Evolutionary conservation across 2,113 vertebrate genomes (phyloP), one percentile per base, ranked within the genome.

Genomic region (Microcebus jonahi): DNA sequence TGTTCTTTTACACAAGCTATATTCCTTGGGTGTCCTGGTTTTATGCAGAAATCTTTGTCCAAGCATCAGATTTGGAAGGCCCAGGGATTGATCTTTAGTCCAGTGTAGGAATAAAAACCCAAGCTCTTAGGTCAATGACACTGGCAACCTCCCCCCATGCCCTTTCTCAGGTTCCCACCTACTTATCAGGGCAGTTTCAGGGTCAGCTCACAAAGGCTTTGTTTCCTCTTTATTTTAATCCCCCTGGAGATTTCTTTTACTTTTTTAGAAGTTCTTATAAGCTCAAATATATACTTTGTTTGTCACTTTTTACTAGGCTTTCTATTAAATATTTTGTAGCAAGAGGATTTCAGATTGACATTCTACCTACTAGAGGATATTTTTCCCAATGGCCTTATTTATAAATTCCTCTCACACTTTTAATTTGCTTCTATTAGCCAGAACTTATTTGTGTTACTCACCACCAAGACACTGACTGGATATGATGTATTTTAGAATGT

Each of bases 321-420:
- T 87, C 75, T 94, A 27, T 92, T 88, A 92, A 14, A 34, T 83
- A 27, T 92, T 88, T 94, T 76, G 25, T 79, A 31, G 45, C 31
- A 75, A 21, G 31, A 77, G 8, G 5, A 73, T 71, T 92, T 96
- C 31, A 85, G 5, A 71, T 94, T 39, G 67, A 36, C 48, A 53
- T 39, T 68, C 31, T 94, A 68, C 4, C 67, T 76, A 25, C 34
- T 25, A 57, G 81, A n/a, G 34, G 36, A 67, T 67, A 68, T 81
- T 90, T 79, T 6, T 10, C 39, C 14, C 2, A 39, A 25, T 65
- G 63, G 23, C 29, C 50, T 61, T 71, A 53, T 90, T 70, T 29
- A 55, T 45, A 76, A 94, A 34, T 63, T 57, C 5, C 31, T 55
- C 42, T 91, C 23, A 70, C 12, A 67, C 42, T 95, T 90, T 55